phyloP scores from a whole-genome alignment of 2,113 vertebrate species.

The Callaeas wilsoni region DNA sequence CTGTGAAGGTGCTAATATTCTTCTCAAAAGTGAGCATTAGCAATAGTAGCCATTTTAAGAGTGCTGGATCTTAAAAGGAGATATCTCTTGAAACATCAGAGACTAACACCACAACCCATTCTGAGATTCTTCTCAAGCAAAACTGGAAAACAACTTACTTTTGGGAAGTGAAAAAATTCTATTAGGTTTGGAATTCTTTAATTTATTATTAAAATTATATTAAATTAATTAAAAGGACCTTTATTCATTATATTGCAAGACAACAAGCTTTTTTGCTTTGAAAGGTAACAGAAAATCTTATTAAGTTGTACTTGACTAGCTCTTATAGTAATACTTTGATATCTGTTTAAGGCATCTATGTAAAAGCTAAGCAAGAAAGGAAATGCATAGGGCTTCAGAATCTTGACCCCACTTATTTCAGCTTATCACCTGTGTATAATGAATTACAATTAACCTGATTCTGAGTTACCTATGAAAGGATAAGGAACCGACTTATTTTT shows the following conservation, averaged over 20 bases:
- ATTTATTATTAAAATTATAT: background rate
- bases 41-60: background rate
- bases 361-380: background rate
- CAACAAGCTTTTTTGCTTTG: background rate
- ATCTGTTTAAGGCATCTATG: background rate
- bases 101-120: background rate
- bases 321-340: background rate
- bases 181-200: too few relatives aligned
- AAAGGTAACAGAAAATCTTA: background rate
- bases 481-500: slow-evolving; percentile 13
- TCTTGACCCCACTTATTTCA: background rate
- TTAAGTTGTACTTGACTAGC: background rate
- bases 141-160: background rate
- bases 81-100: background rate
- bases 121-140: background rate
- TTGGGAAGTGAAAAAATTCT: background rate
- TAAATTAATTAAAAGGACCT: background rate
- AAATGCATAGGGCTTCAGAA: background rate
- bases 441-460: background rate
- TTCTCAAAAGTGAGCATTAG: background rate
- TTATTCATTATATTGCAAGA: background rate
- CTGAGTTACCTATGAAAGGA: background rate
- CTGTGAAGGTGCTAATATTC: background rate
- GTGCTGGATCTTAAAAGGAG: background rate
- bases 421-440: background rate